A percentile compares a stretch with the other conserved stretches of the same genome.
Evolutionary conservation across 2,888 invertebrate species (phyloP).

Genomic region (Meandrusa payeni): DNA sequence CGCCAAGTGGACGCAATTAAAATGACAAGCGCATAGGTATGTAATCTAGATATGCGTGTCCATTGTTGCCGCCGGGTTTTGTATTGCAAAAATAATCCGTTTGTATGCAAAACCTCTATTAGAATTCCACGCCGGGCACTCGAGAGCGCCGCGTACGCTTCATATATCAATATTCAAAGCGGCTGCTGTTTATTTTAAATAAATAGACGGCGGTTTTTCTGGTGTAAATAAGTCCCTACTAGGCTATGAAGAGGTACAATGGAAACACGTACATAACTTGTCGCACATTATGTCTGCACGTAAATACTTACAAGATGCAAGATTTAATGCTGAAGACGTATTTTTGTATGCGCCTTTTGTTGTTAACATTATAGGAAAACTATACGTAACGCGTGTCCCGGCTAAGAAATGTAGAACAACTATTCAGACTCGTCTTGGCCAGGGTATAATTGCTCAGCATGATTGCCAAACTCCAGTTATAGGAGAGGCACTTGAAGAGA

Average conservation of each 20-base stretch:
- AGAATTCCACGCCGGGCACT: slow-evolving; percentile 49
- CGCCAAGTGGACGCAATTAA: slow-evolving; percentile 19
- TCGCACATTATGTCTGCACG: neutral
- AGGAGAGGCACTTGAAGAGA: too few species aligned
- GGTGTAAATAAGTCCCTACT: slow-evolving; percentile 23
- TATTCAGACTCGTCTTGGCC: too few species aligned
- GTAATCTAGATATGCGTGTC: slow-evolving; percentile 51
- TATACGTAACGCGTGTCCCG: too few species aligned
- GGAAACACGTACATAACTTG: slow-evolving; percentile 2
- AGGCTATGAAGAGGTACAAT: slow-evolving; percentile 1
- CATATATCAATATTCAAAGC: slow-evolving; percentile 62
- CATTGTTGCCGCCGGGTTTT: slow-evolving; percentile 42
- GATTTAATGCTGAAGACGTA: too few species aligned
- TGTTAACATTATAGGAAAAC: too few species aligned
- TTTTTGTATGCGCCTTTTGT: too few species aligned
- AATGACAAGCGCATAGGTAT: slow-evolving; percentile 39
- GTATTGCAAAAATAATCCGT: slow-evolving; percentile 57
- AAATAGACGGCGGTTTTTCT: slow-evolving; percentile 2
- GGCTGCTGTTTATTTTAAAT: slow-evolving; percentile 21
- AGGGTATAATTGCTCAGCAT: too few species aligned
- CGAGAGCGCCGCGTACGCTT: slow-evolving; percentile 34
- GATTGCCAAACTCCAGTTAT: too few species aligned
- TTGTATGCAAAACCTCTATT: slow-evolving; percentile 71
- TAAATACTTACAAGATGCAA: too few species aligned
- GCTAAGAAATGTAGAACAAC: too few species aligned